Evolutionary conservation across 1,140 invertebrate genomes (phyloP).

Genomic region (Lepidurus apus): DNA sequence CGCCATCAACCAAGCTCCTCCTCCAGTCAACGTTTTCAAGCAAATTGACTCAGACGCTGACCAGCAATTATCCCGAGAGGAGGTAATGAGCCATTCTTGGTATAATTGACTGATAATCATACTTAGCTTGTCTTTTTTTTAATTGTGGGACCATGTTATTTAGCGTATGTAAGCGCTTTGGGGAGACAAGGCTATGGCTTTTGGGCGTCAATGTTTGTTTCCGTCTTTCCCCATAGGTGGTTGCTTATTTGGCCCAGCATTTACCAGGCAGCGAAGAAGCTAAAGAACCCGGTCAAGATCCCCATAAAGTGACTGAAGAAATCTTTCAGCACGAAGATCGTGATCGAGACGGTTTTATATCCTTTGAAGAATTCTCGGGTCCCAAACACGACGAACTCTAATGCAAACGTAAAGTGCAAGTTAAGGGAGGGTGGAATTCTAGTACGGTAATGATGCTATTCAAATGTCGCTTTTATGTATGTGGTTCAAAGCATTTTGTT

Average conservation of each 20-base stretch:
- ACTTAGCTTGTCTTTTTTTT: not conserved
- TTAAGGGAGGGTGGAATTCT: not conserved
- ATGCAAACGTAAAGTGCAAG: constrained; percentile 40
- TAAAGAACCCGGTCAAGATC: constrained; percentile 77
- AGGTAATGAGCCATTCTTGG: constrained; percentile 59
- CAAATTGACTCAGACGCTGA: constrained; percentile 87
- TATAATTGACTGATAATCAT: constrained; percentile 5
- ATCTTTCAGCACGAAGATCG: constrained; percentile 96
- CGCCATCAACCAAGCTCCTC: constrained; percentile 78
- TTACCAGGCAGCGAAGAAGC: constrained; percentile 59
- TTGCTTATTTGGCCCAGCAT: constrained; percentile 27
- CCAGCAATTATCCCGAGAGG: constrained; percentile 84
- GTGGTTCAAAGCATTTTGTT: constrained; percentile 11
- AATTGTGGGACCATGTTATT: not conserved
- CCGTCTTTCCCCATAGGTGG: not conserved
- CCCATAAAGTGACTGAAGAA: constrained; percentile 89
- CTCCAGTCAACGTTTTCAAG: constrained; percentile 89
- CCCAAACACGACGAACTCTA: constrained; percentile 95
- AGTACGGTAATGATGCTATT: constrained; percentile 16
- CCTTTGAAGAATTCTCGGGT: constrained; percentile 90
- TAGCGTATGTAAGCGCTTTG: not conserved
- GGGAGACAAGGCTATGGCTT: not conserved
- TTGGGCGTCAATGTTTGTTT: constrained; percentile 20
- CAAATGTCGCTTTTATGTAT: not conserved
- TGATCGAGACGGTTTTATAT: constrained; percentile 92